These are phyloP conservation scores for Callosobruchus maculatus DNA, from an alignment of 2,888 invertebrate species.

Conservation along the genomic window DNA sequence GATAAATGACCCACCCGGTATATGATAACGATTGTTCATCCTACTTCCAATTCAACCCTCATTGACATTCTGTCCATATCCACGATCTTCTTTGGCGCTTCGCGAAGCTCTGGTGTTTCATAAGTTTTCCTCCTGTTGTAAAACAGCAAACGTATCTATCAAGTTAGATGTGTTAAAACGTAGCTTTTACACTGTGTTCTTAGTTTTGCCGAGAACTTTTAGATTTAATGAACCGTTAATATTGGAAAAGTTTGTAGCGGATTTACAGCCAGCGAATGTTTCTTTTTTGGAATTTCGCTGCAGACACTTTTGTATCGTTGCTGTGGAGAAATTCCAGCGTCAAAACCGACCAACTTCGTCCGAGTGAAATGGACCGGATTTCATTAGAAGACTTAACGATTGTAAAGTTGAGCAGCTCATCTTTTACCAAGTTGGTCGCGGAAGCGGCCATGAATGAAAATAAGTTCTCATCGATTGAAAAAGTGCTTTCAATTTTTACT, in stretches of 20 bases:
- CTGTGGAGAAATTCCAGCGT: not conserved
- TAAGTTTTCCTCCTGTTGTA: not conserved
- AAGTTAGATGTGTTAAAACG: slow-evolving; percentile 12
- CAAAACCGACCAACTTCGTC: not conserved
- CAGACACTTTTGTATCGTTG: not conserved
- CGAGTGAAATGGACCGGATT: not conserved
- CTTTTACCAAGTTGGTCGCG: not conserved
- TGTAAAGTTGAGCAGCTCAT: not conserved
- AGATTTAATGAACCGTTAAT: slow-evolving; percentile 18
- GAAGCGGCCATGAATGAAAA: too few species aligned
- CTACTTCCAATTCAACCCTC: not conserved
- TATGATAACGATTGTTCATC: too few species aligned
- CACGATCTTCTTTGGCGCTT: not conserved
- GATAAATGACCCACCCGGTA: too few species aligned
- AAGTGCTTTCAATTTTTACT: too few species aligned
- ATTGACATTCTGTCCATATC: not conserved
- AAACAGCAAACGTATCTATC: slow-evolving; percentile 13
- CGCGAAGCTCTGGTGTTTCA: not conserved
- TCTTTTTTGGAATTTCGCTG: not conserved
- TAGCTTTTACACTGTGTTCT: slow-evolving; percentile 2
- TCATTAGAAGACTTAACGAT: not conserved
- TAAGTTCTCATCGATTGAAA: too few species aligned
- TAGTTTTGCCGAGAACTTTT: slow-evolving; percentile 6
- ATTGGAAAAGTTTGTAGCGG: slow-evolving; percentile 16
- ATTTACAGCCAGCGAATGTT: not conserved